Conservation (phyloP, 2,888 invertebrate species). For the Shargacucullia verbasci region DNA sequence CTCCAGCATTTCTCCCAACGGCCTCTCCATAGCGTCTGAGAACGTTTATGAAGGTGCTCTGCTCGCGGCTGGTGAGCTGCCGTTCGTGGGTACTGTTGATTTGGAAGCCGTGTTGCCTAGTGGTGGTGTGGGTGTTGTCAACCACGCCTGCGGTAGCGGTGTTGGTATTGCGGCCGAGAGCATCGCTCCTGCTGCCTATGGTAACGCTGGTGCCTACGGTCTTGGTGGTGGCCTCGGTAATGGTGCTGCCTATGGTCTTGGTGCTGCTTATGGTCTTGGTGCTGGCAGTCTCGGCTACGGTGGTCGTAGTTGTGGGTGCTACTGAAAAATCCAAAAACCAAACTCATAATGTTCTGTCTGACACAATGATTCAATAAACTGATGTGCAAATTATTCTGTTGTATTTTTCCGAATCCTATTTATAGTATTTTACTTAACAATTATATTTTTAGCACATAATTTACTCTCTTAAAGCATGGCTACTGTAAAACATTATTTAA, state of each 20-base stretch:
- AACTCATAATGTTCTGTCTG: background rate
- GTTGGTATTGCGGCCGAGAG: constrained; percentile 19
- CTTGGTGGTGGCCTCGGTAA: background rate
- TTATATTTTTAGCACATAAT: no score
- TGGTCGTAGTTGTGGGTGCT: background rate
- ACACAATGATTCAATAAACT: background rate
- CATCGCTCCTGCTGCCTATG: constrained; percentile 14
- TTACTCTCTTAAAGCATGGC: no score
- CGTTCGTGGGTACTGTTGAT: constrained; percentile 39
- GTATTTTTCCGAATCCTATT: background rate
- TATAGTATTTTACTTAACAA: no score
- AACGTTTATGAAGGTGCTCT: constrained; percentile 29
- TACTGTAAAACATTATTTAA: no score
- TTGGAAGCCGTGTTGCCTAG: constrained; percentile 36
- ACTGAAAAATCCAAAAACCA: constrained; percentile 1
- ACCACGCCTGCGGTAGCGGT: constrained; percentile 39
- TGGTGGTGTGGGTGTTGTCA: constrained; percentile 42
- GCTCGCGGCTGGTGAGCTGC: constrained; percentile 40
- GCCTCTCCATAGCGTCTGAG: constrained; percentile 62
- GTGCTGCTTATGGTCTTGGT: constrained; percentile 17
- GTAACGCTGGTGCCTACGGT: no score
- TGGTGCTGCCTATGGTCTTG: background rate
- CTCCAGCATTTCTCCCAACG: constrained; percentile 58
- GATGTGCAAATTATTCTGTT: constrained; percentile 2
- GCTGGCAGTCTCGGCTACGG: constrained; percentile 39